phyloP scores from a whole-genome alignment of 2,888 invertebrate genomes.

The Dascillus cervinus region DNA sequence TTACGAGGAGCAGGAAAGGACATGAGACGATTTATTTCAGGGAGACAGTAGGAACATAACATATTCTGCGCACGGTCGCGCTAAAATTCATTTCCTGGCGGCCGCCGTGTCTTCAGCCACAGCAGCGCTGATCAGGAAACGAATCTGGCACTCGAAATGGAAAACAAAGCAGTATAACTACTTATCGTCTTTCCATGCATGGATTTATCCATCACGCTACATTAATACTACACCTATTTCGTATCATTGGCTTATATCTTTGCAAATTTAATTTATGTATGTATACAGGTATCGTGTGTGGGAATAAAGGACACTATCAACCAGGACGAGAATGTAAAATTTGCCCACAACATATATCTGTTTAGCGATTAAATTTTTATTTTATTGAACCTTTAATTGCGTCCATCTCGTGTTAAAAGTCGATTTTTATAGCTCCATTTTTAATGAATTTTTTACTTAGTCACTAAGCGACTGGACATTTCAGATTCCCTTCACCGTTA shows the following conservation, averaged over 20 bases:
- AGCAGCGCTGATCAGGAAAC: conserved; percentile 37
- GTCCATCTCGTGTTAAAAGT: too few species aligned
- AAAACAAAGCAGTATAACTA: conserved; percentile 34
- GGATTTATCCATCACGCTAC: conserved; percentile 27
- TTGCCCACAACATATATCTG: too few species aligned
- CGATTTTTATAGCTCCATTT: too few species aligned
- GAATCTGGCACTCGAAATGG: conserved; percentile 38
- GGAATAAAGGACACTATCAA: too few species aligned
- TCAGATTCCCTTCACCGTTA: too few species aligned
- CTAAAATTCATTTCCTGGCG: conserved; percentile 42
- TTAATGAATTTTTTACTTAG: too few species aligned
- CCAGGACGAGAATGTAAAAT: too few species aligned
- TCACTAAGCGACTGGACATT: too few species aligned
- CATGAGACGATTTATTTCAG: conserved; percentile 21
- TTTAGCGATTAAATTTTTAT: too few species aligned
- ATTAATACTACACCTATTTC: conserved; percentile 24
- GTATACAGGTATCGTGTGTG: too few species aligned
- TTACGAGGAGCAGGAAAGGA: conserved; percentile 14
- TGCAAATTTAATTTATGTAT: conserved; percentile 18
- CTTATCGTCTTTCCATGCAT: conserved; percentile 25
- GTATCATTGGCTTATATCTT: conserved; percentile 17
- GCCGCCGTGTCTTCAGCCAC: conserved; percentile 37
- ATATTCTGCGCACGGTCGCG: conserved; percentile 31
- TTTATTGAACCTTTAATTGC: too few species aligned
- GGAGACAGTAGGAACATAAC: conserved; percentile 20